These are phyloP conservation scores for pig (Sus scrofa) DNA, from an alignment of 2,113 vertebrate genomes.

Conservation along the genomic window T2T-Sscrofa CM000829.6:14410001-14410500, in stretches of 20 bases:
- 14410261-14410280: background rate
- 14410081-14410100: background rate
- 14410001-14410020: background rate
- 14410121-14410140: accelerated
- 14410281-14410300: background rate
- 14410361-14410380: background rate
- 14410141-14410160: background rate
- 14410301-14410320: background rate
- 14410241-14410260: background rate
- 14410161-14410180: background rate
- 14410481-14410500: background rate
- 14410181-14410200: background rate
- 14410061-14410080: background rate
- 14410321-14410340: background rate
- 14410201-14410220: background rate
- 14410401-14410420: no score
- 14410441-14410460: background rate
- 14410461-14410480: background rate
- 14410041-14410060: background rate
- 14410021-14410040: no score
- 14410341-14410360: background rate
- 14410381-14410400: background rate
- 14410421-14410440: background rate
- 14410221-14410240: background rate
- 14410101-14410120: background rate